These are phyloP conservation scores for Eulithis prunata DNA, from an alignment of 2,888 invertebrate species.

Conservation along the genomic window DNA sequence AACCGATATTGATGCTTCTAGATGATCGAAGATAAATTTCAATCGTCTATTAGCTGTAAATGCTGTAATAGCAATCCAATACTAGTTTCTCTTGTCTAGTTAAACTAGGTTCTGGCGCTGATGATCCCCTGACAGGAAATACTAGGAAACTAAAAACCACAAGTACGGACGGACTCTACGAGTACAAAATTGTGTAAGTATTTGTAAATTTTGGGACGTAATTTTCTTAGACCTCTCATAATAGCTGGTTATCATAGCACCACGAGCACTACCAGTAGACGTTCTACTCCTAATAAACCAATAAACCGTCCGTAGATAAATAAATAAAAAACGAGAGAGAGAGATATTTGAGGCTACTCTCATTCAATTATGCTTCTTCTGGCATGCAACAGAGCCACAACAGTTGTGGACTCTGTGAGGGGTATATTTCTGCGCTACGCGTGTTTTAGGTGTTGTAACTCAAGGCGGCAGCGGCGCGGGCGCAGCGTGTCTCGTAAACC, in stretches of 20 bases:
- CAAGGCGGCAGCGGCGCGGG: constrained; percentile 20
- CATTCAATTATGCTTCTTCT: no score
- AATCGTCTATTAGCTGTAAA: constrained; percentile 45
- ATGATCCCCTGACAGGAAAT: neutral
- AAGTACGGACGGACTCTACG: no score
- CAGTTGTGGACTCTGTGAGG: neutral
- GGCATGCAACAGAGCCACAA: no score
- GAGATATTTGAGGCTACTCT: no score
- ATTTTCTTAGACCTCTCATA: no score
- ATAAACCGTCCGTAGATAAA: no score
- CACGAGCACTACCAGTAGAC: no score
- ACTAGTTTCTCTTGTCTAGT: constrained; percentile 42
- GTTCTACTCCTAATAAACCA: no score
- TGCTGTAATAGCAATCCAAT: constrained; percentile 31
- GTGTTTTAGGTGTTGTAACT: constrained; percentile 24
- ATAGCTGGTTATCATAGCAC: no score
- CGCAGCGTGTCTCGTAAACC: constrained; percentile 54
- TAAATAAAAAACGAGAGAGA: no score
- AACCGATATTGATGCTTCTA: constrained; percentile 37
- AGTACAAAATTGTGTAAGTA: no score
- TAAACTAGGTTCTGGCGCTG: constrained; percentile 3
- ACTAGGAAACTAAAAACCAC: neutral
- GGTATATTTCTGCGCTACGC: neutral
- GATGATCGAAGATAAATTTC: constrained; percentile 48
- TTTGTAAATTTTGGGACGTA: no score